phyloP scores from a whole-genome alignment of 2,888 invertebrate species.

The Tenthredo notha region DNA sequence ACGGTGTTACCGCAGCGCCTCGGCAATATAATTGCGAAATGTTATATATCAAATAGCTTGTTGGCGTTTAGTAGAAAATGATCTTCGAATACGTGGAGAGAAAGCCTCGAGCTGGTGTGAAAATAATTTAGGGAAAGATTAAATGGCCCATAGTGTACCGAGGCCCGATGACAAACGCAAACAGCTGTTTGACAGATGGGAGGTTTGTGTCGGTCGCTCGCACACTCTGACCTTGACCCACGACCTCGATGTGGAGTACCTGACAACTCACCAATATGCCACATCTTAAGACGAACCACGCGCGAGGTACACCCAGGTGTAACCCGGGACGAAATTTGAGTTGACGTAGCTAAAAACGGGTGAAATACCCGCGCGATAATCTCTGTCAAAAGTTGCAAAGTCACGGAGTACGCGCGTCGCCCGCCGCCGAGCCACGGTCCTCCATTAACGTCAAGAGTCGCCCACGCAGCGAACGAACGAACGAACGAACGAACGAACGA shows the following conservation, averaged over 20 bases:
- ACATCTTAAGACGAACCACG: slow-evolving; percentile 60
- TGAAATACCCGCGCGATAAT: slow-evolving; percentile 34
- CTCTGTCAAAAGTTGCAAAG: slow-evolving; percentile 67
- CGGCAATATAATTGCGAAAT: slow-evolving; percentile 38
- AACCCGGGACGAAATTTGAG: neutral
- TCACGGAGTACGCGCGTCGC: slow-evolving; percentile 63
- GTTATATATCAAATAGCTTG: slow-evolving; percentile 16
- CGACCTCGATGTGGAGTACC: slow-evolving; percentile 69
- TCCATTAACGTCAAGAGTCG: slow-evolving; percentile 67
- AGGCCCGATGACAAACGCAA: slow-evolving; percentile 61
- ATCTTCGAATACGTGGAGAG: slow-evolving; percentile 6
- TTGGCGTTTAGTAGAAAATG: neutral
- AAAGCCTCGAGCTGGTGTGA: neutral
- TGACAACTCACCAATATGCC: slow-evolving; percentile 74
- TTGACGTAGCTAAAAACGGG: neutral
- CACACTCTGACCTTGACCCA: slow-evolving; percentile 75
- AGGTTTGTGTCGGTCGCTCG: slow-evolving; percentile 63
- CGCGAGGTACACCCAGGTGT: slow-evolving; percentile 3
- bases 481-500: neutral
- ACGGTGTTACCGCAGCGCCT: neutral
- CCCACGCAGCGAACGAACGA: slow-evolving; percentile 63
- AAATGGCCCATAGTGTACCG: slow-evolving; percentile 6
- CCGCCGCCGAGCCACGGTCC: slow-evolving; percentile 62
- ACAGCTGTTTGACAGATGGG: slow-evolving; percentile 77
- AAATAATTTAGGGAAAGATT: slow-evolving; percentile 25